A percentile compares a stretch with the other conserved stretches of the same genome.
Evolutionary conservation across 1,140 invertebrate species (phyloP).

Genomic region (Cheumatopsyche charites): DNA sequence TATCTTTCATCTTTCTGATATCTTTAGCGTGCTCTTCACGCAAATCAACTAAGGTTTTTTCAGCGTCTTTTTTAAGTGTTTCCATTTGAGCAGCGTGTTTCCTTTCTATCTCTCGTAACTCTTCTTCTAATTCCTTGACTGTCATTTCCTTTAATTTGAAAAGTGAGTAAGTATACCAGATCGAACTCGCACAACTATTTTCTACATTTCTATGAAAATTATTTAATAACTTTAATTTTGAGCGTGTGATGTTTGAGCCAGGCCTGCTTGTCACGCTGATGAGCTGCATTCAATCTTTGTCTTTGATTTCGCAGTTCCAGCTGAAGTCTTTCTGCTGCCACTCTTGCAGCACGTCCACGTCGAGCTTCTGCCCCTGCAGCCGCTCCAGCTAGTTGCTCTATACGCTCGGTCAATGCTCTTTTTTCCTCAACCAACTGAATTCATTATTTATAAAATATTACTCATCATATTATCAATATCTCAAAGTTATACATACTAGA

Average conservation of each 20-base stretch:
- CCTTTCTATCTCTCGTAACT: slow-evolving; percentile 59
- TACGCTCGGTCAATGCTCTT: slow-evolving; percentile 39
- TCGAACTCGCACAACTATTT: background rate
- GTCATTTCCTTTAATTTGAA: slow-evolving; percentile 55
- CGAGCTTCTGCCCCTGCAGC: slow-evolving; percentile 43
- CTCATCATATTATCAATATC: background rate
- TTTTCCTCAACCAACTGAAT: slow-evolving; percentile 43
- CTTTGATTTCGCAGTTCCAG: slow-evolving; percentile 45
- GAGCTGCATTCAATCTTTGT: slow-evolving; percentile 42
- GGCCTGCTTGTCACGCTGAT: slow-evolving; percentile 44
- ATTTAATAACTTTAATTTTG: slow-evolving; percentile 43
- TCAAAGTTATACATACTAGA: too few relatives aligned
- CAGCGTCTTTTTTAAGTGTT: slow-evolving; percentile 29
- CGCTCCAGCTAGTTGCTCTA: slow-evolving; percentile 43
- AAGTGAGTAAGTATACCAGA: background rate
- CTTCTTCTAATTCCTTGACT: slow-evolving; percentile 59
- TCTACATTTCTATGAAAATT: background rate
- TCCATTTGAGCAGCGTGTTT: slow-evolving; percentile 49
- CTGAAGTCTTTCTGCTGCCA: slow-evolving; percentile 41
- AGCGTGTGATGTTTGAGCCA: slow-evolving; percentile 47
- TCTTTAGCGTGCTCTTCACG: slow-evolving; percentile 40
- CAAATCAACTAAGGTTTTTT: slow-evolving; percentile 25
- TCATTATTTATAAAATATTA: background rate
- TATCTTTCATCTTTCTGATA: slow-evolving; percentile 42
- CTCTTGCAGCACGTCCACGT: slow-evolving; percentile 33